phyloP scores from a whole-genome alignment of 1,140 invertebrate species.

The Thalassaphorura encarpata region DNA sequence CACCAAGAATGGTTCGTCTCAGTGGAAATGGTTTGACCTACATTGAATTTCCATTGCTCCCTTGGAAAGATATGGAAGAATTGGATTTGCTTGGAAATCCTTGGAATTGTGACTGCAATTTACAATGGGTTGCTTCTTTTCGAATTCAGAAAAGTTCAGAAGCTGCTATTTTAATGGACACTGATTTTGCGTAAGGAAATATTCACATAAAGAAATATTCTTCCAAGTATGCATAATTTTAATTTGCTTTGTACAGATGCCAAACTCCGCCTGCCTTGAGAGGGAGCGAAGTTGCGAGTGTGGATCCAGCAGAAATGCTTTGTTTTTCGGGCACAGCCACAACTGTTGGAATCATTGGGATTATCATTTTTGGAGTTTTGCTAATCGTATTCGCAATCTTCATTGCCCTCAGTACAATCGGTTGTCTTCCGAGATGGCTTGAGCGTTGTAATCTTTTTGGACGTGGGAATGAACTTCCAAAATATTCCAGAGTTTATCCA shows the following conservation, averaged over 20 bases:
- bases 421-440: slow-evolving; percentile 18
- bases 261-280: slow-evolving; percentile 1
- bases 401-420: slow-evolving; percentile 16
- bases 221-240: not conserved
- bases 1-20: slow-evolving; percentile 20
- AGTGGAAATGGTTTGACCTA: slow-evolving; percentile 20
- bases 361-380: slow-evolving; percentile 17
- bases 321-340: slow-evolving; percentile 23
- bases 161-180: slow-evolving; percentile 19
- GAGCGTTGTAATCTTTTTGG: slow-evolving; percentile 19
- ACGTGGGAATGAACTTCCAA: slow-evolving; percentile 8
- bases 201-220: not conserved
- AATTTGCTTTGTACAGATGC: slow-evolving; percentile 2
- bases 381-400: slow-evolving; percentile 13
- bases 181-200: slow-evolving; percentile 18
- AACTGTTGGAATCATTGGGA: slow-evolving; percentile 19
- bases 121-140: slow-evolving; percentile 27
- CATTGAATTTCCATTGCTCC: slow-evolving; percentile 13
- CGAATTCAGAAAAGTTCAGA: not conserved
- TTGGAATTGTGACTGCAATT: slow-evolving; percentile 30
- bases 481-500: slow-evolving; percentile 20
- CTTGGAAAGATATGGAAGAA: slow-evolving; percentile 21
- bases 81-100: slow-evolving; percentile 24
- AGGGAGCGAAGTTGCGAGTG: slow-evolving; percentile 8
- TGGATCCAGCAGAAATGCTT: slow-evolving; percentile 20